Conservation (phyloP, 2,888 invertebrate species). For the Polydesmus complanatus region DNA sequence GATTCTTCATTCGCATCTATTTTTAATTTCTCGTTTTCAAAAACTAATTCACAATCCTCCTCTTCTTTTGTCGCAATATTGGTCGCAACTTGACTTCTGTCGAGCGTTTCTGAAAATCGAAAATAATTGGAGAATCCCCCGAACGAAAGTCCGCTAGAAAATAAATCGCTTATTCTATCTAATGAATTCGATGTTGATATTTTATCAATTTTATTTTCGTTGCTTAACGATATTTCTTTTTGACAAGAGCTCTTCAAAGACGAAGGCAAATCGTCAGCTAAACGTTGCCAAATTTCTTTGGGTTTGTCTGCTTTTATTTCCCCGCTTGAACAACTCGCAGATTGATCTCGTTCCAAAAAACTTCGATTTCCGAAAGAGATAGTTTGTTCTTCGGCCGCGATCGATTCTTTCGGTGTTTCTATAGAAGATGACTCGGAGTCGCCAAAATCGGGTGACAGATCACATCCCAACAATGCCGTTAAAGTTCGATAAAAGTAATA, state of each 20-base stretch:
- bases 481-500: constrained; percentile 19
- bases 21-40: not conserved
- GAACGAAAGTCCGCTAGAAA: constrained; percentile 9
- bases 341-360: not conserved
- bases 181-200: constrained; percentile 15
- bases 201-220: not conserved
- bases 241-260: not conserved
- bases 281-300: constrained; percentile 10
- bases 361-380: not conserved
- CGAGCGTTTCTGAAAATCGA: constrained; percentile 11
- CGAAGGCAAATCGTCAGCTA: constrained; percentile 11
- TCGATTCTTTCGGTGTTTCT: not conserved
- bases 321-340: not conserved
- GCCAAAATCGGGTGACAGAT: not conserved
- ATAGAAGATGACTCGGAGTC: not conserved
- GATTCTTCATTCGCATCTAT: not conserved
- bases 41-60: not conserved
- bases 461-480: constrained; percentile 9
- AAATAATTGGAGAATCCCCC: constrained; percentile 8
- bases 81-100: constrained; percentile 17
- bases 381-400: not conserved
- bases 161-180: constrained; percentile 17
- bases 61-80: not conserved
- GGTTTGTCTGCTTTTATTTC: not conserved
- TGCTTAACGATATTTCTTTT: constrained; percentile 5